Percentiles rank a stretch among this genome's conserved stretches.
Conservation (phyloP, 2,888 invertebrate genomes). For the Cactoblastis cactorum region DNA sequence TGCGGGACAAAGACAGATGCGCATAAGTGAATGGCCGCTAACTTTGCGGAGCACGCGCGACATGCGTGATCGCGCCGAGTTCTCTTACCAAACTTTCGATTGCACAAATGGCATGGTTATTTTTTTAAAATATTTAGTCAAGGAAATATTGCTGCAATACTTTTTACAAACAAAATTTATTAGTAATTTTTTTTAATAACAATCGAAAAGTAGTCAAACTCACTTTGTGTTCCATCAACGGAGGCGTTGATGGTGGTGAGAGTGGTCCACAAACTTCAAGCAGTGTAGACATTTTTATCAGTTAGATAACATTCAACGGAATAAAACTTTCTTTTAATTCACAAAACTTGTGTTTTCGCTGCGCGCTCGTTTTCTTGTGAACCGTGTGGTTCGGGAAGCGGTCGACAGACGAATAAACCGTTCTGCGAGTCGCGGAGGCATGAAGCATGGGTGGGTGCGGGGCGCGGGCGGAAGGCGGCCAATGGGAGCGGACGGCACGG, state of each 20-base stretch:
- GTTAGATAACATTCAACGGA: slow-evolving; percentile 54
- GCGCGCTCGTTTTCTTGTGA: slow-evolving; percentile 48
- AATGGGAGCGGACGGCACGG: slow-evolving; percentile 86
- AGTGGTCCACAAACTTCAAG: slow-evolving; percentile 77
- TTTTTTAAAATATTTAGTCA: slow-evolving; percentile 12
- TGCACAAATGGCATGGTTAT: slow-evolving; percentile 46
- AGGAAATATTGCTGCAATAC: slow-evolving; percentile 15
- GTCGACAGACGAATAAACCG: slow-evolving; percentile 75
- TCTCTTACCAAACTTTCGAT: slow-evolving; percentile 58
- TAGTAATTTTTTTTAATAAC: slow-evolving; percentile 16
- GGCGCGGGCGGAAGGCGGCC: slow-evolving; percentile 78
- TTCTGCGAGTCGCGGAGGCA: slow-evolving; percentile 55
- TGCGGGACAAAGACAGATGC: slow-evolving; percentile 64
- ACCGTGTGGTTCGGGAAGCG: slow-evolving; percentile 67
- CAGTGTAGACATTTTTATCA: slow-evolving; percentile 63
- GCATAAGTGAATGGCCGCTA: slow-evolving; percentile 68
- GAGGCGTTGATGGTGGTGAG: slow-evolving; percentile 86
- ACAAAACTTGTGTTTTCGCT: slow-evolving; percentile 62
- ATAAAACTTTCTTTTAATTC: slow-evolving; percentile 69
- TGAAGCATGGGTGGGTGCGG: slow-evolving; percentile 83
- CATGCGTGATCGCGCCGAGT: slow-evolving; percentile 61
- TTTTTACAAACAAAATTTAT: slow-evolving; percentile 23
- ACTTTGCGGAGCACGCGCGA: slow-evolving; percentile 54
- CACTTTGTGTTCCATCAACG: slow-evolving; percentile 80
- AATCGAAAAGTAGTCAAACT: slow-evolving; percentile 47